Base-by-base conservation (phyloP, 2,113 vertebrate species). In the Chrysemys picta region DNA sequence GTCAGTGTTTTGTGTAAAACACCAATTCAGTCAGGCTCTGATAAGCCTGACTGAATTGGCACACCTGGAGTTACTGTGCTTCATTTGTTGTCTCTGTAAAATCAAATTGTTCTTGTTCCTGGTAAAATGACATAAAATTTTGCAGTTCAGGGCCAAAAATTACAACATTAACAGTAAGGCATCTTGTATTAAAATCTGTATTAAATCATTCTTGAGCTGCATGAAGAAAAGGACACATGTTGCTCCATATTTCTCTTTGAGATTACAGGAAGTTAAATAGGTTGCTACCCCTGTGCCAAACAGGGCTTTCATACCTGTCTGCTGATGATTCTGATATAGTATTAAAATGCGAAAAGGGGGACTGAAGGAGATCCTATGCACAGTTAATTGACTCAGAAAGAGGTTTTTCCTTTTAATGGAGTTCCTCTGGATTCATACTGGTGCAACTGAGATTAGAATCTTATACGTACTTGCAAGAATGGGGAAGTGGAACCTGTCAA, bases 1-100 rank as follows among this genome's bases (percentile, higher is more conserved):
- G 42, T 85, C 21, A 6, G 5, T 90, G 57, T 83, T 94, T 91
- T 59, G 11, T 54, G n/a, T 72, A 84, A 90, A 93, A 87, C 83
- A 25, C 17, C 21, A 22, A 54, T 22, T 22, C 21, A 54, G 53
- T 85, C 85, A 3, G 11, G 8, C 5, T n/a, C 89, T 14, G 21
- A 82, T 57, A 49, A 22, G 75, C 38, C 75, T 56, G 3, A 56
- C 84, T 53, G 2, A 72, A 89, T 52, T 53, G 6, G 25, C 42
- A 3, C 75, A 57, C 5, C 11, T 76, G 29, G 22, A 78, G 24
- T 65, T 94, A 69, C 24, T 89, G 19, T 31, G 93, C 31, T 90
- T 84, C 81, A 82, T 45, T 53, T 87, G 75, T 92, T 52, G 21
- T 78, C 4, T 52, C 31, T 59, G 29, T 59, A 92, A 95, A 90